Evolutionary conservation across 30 jellyfish, hydroid and myxozoan genomes (phyloP).

Genomic region (Clytia hemisphaerica): DNA sequence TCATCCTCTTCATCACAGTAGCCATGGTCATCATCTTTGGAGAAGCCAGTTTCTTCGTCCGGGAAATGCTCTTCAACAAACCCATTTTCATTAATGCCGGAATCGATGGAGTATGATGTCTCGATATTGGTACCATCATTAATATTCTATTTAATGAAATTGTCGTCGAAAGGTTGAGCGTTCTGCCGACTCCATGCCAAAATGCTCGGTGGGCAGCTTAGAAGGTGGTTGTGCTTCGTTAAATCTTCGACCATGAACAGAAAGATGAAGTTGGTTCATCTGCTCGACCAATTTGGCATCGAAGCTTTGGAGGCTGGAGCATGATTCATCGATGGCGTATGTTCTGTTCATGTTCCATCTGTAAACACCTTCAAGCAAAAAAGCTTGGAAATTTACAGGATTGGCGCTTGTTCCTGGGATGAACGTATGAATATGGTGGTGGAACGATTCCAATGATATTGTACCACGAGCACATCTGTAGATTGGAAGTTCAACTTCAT

Average conservation of each 20-base stretch:
- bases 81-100: neutral
- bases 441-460: constrained; percentile 34
- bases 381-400: constrained; percentile 16
- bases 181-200: constrained; percentile 31
- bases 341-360: constrained; percentile 15
- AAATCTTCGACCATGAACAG: neutral
- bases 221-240: constrained; percentile 4
- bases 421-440: constrained; percentile 2
- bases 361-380: constrained; percentile 19
- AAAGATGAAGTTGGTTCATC: neutral
- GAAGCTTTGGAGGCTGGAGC: neutral
- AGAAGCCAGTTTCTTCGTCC: neutral
- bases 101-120: constrained; percentile 21
- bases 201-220: neutral
- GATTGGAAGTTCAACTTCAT: constrained; percentile 8
- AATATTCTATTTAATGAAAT: neutral
- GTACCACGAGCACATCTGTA: constrained; percentile 37
- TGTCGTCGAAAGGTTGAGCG: neutral
- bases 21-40: no score
- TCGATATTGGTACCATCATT: no score
- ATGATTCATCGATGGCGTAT: constrained; percentile 18
- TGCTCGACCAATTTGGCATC: neutral
- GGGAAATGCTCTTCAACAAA: constrained; percentile 7
- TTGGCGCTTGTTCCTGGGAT: constrained; percentile 23
- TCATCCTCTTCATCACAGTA: neutral